Base-by-base conservation (phyloP, 2,113 vertebrate genomes). In the Brachypodius melanocephalos region DNA sequence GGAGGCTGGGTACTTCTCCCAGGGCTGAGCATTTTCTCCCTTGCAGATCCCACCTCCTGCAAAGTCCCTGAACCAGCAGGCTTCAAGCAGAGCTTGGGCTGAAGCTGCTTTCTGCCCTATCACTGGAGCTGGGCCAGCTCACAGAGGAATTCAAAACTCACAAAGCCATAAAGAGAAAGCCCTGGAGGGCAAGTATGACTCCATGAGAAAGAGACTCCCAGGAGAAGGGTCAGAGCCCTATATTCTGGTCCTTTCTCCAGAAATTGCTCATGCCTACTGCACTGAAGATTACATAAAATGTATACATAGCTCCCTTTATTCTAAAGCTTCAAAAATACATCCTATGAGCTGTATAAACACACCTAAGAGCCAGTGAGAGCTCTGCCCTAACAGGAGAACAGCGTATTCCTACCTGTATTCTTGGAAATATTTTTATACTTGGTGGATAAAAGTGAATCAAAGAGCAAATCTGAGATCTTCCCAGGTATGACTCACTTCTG, bases 301-400 rank as follows among this genome's bases (percentile, higher is more conserved):
- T 61, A 90, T 20, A 62, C 54, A 75, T 3, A 58, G 57, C 48
- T 92, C 38, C 36, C 93, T 89, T 80, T 57, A 93, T 36, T 75
- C 25, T 15, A 42, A 82, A 89, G 59, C 59, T 51, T 77, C 51
- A 82, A 89, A 81, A 95, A 88, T 31, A 90, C 24, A 78, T 86
- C 81, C 71, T 88, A 78, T 43, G 75, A 95, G 89, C 74, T 83
- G 68, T 52, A 67, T 57, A 90, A 96, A 90, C 66, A 93, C 20
- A 65, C 42, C n/a, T 68, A 36, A 38, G 79, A 86, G 92, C 67
- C 88, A 92, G 82, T 62, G 51, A 91, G 92, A 96, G 89, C 89
- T 95, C 87, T 96, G 94, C 59, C 82, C 92, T 90, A 92, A 97
- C 95, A 97, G 85, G 92, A 94, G 88, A 92, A 72, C 65, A 63